These are phyloP conservation scores for Uria aalge DNA, from an alignment of 2,113 vertebrate genomes.

Conservation along the genomic window DNA sequence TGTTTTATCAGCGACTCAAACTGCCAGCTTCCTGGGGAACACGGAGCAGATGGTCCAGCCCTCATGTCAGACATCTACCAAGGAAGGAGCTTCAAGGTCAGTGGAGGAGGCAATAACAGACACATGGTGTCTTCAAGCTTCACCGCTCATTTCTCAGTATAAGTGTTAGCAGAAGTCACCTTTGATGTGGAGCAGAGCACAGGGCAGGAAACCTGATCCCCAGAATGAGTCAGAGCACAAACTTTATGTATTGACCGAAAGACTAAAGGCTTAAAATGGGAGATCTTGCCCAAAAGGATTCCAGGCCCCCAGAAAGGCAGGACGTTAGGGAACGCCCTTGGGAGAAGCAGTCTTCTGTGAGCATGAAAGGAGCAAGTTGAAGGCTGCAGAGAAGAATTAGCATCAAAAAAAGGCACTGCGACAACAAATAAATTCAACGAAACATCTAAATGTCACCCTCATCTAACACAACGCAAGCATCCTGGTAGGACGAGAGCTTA, in stretches of 20 bases:
- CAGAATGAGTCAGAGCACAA: not conserved
- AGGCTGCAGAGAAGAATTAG: not conserved
- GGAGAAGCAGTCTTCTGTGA: not conserved
- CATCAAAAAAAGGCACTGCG: not conserved
- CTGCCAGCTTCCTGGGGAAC: constrained; percentile 16
- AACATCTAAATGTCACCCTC: not conserved
- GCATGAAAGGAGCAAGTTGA: not conserved
- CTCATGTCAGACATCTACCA: not conserved
- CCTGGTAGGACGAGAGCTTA: not conserved
- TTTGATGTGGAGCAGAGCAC: not conserved
- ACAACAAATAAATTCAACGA: not conserved
- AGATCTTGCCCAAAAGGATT: not conserved
- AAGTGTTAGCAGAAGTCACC: not conserved
- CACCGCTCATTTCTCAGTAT: not conserved
- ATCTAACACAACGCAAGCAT: not conserved
- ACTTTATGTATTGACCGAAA: not conserved
- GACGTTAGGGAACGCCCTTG: not conserved
- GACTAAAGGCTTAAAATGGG: not conserved
- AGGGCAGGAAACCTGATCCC: not conserved
- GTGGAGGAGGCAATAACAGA: not conserved
- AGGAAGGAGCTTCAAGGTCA: constrained; percentile 26
- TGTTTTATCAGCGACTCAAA: not conserved
- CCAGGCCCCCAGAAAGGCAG: not conserved
- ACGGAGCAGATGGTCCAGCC: not conserved
- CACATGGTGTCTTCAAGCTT: constrained; percentile 23